A percentile compares a stretch with the other conserved stretches of the same genome.
These are phyloP conservation scores for Diglossa brunneiventris DNA, from an alignment of 2,113 vertebrate genomes.

Conservation along the genomic window DNA sequence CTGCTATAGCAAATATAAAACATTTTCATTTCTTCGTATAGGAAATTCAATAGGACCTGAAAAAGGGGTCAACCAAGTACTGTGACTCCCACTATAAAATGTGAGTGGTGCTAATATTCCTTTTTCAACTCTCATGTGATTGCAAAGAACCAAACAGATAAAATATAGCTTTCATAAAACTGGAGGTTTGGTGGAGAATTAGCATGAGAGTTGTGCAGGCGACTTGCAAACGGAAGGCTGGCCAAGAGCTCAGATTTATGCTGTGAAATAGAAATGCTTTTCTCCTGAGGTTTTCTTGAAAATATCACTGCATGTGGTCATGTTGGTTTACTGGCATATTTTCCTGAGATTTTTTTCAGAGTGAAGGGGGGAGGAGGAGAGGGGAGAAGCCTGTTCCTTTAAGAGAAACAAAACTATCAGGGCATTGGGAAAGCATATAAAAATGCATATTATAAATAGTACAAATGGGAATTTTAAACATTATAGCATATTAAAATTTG, in stretches of 20 bases:
- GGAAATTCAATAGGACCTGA: conserved; percentile 75
- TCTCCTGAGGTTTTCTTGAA: conserved; percentile 75
- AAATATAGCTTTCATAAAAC: conserved; percentile 83
- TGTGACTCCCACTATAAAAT: conserved; percentile 74
- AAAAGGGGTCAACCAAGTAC: conserved; percentile 74
- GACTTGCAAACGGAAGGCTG: conserved; percentile 68
- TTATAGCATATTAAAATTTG: conserved; percentile 39
- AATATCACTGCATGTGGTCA: conserved; percentile 67
- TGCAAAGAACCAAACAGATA: conserved; percentile 77
- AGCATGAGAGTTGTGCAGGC: conserved; percentile 71
- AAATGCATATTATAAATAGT: conserved; percentile 33
- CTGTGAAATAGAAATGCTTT: conserved; percentile 75
- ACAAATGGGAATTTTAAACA: conserved; percentile 62
- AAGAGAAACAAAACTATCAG: conserved; percentile 41
- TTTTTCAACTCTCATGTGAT: conserved; percentile 69
- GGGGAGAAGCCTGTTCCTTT: conserved; percentile 44
- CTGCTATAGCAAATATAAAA: conserved; percentile 77
- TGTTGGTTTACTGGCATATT: conserved; percentile 68
- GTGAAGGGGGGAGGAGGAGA: background rate
- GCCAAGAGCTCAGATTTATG: conserved; percentile 77
- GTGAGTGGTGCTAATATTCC: conserved; percentile 75
- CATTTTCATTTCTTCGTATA: conserved; percentile 80
- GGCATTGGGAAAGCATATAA: conserved; percentile 5
- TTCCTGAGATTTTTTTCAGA: conserved; percentile 62
- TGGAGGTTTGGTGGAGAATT: conserved; percentile 74